A percentile compares a stretch with the other conserved stretches of the same genome.
phyloP scores from a whole-genome alignment of 1,140 invertebrate species.

The Papilio glaucus region DNA sequence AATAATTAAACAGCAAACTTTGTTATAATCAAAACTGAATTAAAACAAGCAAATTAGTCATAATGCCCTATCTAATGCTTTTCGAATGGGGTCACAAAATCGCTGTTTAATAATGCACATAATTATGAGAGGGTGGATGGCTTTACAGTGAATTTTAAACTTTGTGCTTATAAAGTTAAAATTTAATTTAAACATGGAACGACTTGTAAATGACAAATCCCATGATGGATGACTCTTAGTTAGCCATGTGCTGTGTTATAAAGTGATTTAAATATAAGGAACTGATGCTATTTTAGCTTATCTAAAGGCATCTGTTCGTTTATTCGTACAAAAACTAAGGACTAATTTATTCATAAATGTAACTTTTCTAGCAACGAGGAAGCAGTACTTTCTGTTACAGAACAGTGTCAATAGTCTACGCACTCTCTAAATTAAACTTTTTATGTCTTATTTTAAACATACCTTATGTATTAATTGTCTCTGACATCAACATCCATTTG shows the following conservation, averaged over 20 bases:
- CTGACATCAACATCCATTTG: too few relatives aligned
- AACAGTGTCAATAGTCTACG: too few relatives aligned
- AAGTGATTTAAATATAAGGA: constrained; percentile 56
- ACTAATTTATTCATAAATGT: too few relatives aligned
- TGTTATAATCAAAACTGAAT: constrained; percentile 79
- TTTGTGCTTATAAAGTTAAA: constrained; percentile 40
- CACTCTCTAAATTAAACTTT: too few relatives aligned
- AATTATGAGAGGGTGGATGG: constrained; percentile 51
- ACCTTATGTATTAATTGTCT: too few relatives aligned
- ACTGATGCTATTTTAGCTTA: constrained; percentile 49
- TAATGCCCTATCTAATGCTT: constrained; percentile 72
- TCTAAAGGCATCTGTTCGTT: background rate
- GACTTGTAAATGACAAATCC: constrained; percentile 46
- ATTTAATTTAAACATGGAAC: constrained; percentile 36
- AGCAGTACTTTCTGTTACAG: too few relatives aligned
- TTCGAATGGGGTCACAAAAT: constrained; percentile 75
- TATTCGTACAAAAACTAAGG: background rate
- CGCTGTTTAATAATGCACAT: constrained; percentile 76
- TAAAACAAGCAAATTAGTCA: constrained; percentile 80
- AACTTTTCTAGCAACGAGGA: too few relatives aligned
- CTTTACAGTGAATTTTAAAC: constrained; percentile 39
- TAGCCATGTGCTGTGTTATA: constrained; percentile 64
- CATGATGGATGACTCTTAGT: constrained; percentile 66
- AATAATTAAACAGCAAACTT: constrained; percentile 76
- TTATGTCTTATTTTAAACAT: too few relatives aligned